phyloP scores from a whole-genome alignment of 2,888 invertebrate genomes.

The Tanytarsus gracilentus region DNA sequence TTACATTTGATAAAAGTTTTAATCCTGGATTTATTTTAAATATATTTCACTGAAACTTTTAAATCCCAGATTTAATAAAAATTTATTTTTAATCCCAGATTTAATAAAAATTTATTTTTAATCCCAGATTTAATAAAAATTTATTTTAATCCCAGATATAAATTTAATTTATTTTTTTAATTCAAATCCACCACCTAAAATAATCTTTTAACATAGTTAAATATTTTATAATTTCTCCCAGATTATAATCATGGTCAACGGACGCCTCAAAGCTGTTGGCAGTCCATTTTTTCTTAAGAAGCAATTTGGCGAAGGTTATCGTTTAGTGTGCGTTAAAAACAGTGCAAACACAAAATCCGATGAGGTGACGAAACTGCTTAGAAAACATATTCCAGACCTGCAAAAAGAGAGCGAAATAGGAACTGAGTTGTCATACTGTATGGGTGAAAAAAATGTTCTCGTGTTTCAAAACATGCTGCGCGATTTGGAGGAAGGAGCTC shows the following conservation, averaged over 20 bases:
- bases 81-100: too few relatives aligned
- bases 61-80: too few relatives aligned
- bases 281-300: conserved; percentile 74
- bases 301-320: conserved; percentile 77
- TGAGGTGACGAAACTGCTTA: conserved; percentile 51
- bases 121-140: too few relatives aligned
- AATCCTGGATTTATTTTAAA: too few relatives aligned
- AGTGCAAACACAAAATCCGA: conserved; percentile 46
- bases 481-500: conserved; percentile 54
- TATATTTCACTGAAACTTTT: too few relatives aligned
- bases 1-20: too few relatives aligned
- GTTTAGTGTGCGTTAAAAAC: conserved; percentile 53
- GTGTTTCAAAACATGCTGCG: conserved; percentile 59
- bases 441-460: conserved; percentile 53
- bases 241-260: conserved; percentile 80
- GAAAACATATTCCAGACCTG: conserved; percentile 55
- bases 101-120: too few relatives aligned
- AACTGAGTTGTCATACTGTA: conserved; percentile 60
- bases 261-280: conserved; percentile 69
- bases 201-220: too few relatives aligned
- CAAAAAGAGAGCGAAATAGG: conserved; percentile 62
- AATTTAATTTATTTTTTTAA: too few relatives aligned
- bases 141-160: too few relatives aligned
- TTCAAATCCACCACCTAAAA: too few relatives aligned
- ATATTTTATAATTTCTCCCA: too few relatives aligned